Evolutionary conservation across 2,113 vertebrate species (phyloP).

Genomic region (Irena cyanogastra): DNA sequence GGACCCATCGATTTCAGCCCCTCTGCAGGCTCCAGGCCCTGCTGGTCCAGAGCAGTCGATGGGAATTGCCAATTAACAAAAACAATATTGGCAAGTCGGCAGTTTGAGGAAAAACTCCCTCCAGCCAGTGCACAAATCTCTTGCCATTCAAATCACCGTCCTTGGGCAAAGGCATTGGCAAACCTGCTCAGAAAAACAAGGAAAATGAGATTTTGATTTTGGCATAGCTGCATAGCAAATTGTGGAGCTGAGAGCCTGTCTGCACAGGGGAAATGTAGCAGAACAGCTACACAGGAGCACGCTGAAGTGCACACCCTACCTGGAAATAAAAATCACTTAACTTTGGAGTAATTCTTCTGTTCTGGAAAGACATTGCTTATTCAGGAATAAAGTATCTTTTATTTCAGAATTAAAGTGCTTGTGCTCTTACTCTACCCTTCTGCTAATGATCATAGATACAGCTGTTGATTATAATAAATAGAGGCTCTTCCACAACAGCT

Average conservation of each 20-base stretch:
- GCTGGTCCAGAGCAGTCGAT: neutral
- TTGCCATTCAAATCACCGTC: neutral
- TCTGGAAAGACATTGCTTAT: neutral
- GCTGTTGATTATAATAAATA: neutral
- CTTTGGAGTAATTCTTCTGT: neutral
- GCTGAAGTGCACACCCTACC: neutral
- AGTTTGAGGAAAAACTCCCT: slow-evolving; percentile 2
- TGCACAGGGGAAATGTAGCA: neutral
- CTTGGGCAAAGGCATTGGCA: neutral
- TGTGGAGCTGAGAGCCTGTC: neutral
- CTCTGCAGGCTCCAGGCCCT: neutral
- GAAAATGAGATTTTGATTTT: neutral
- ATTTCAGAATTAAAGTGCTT: neutral
- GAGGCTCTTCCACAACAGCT: neutral
- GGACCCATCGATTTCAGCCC: slow-evolving; percentile 39
- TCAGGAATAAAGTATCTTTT: neutral
- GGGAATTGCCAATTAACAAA: slow-evolving; percentile 40
- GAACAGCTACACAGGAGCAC: neutral
- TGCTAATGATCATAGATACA: neutral
- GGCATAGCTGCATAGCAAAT: neutral
- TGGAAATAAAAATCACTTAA: neutral
- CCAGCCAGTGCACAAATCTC: neutral
- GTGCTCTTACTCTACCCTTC: neutral
- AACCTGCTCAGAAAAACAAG: neutral
- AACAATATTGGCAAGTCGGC: slow-evolving; percentile 31